A percentile compares a stretch with the other conserved stretches of the same genome.
Evolutionary conservation across 2,888 invertebrate genomes (phyloP).

Genomic region (Diachrysia chrysitis): DNA sequence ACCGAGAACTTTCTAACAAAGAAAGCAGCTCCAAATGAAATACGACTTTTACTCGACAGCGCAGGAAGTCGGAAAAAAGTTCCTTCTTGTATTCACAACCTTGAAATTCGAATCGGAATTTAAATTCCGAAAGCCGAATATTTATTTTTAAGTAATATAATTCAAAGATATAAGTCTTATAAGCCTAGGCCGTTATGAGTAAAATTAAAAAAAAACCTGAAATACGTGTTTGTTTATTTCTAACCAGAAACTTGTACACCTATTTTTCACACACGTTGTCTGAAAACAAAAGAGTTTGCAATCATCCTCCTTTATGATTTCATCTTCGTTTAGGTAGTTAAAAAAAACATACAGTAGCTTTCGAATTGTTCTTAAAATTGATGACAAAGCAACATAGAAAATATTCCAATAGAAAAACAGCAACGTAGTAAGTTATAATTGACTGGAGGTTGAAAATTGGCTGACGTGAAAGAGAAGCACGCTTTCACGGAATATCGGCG

Average conservation of each 20-base stretch:
- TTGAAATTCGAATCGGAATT: slow-evolving; percentile 23
- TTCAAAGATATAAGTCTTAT: too few species aligned
- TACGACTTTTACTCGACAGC: slow-evolving; percentile 48
- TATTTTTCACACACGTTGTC: neutral
- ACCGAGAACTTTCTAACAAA: slow-evolving; percentile 46
- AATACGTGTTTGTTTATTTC: too few species aligned
- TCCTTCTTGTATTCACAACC: slow-evolving; percentile 16
- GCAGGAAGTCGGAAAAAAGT: slow-evolving; percentile 39
- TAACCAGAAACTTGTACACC: neutral
- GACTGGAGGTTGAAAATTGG: slow-evolving; percentile 3
- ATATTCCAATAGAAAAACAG: neutral
- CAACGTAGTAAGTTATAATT: neutral
- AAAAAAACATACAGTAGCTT: too few species aligned
- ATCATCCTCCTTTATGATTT: neutral
- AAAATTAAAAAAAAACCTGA: too few species aligned
- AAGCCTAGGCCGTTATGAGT: too few species aligned
- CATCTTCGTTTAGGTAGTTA: too few species aligned
- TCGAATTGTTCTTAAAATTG: neutral
- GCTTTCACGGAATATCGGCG: neutral
- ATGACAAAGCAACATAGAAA: neutral
- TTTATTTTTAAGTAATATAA: neutral
- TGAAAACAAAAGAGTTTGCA: neutral
- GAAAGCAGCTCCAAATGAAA: slow-evolving; percentile 42
- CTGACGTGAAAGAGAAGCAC: neutral
- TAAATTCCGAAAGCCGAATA: neutral